phyloP scores from a whole-genome alignment of 2,888 invertebrate genomes.

The Iselma pallidipennis region DNA sequence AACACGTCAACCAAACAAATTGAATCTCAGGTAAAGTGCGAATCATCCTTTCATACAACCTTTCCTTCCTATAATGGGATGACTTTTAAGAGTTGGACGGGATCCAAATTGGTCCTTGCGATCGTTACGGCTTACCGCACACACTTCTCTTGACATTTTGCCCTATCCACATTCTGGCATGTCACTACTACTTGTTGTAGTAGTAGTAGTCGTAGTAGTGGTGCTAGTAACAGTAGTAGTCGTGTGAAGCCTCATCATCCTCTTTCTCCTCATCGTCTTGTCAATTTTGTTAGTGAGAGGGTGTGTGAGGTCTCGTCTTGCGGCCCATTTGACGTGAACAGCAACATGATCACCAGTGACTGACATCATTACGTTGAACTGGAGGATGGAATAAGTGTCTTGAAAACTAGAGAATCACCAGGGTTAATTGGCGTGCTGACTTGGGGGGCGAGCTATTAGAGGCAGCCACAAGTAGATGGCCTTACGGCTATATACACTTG shows the following conservation, averaged over 20 bases:
- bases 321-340: slow-evolving; percentile 21
- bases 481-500: background rate
- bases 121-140: slow-evolving; percentile 29
- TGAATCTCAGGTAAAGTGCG: slow-evolving; percentile 34
- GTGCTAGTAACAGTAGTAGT: background rate
- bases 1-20: slow-evolving; percentile 31
- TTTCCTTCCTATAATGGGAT: slow-evolving; percentile 29
- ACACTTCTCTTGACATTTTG: background rate
- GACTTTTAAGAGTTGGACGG: slow-evolving; percentile 33
- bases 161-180: background rate
- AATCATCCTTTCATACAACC: slow-evolving; percentile 25
- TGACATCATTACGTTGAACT: slow-evolving; percentile 24
- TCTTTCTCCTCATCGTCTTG: background rate
- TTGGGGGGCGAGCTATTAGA: background rate
- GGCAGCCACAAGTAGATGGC: background rate
- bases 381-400: slow-evolving; percentile 21
- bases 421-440: slow-evolving; percentile 1
- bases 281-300: slow-evolving; percentile 1
- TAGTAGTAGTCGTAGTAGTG: background rate
- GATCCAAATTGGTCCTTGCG: slow-evolving; percentile 32
- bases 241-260: background rate
- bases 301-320: background rate
- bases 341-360: slow-evolving; percentile 28
- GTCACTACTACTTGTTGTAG: background rate
- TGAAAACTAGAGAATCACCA: slow-evolving; percentile 17